Base-by-base conservation (phyloP, 2,113 vertebrate species). In the Notarius quadriscutis region DNA sequence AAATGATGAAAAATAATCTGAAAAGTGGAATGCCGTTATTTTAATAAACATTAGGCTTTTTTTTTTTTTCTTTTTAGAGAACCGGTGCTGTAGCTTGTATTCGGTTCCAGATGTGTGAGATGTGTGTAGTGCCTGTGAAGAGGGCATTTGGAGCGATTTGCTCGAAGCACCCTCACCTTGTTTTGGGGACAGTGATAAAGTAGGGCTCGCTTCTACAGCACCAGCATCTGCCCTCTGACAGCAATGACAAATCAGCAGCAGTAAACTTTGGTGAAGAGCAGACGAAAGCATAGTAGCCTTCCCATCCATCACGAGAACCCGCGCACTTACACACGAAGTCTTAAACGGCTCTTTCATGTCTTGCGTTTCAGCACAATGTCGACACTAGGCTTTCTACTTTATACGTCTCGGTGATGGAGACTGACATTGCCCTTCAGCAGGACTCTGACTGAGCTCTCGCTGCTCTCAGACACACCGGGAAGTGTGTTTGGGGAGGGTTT, bases 161-260 rank as follows among this genome's bases (percentile, higher is more conserved):
- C 69, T 87, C 58, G 72, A 92, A 93, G 93, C 95, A 95, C 94
- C 95, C 95, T 96, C 95, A 96, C 96, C 96, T 97, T 96, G 96
- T 95, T 92, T 90, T 89, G 94, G n/a, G 93, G 93, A 94, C 95
- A 94, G 95, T 97, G 96, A 97, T 95, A 85, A 94, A 97, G 95
- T 91, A 94, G 92, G 91, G 90, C 91, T 91, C 91, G 85, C 93
- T 94, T 92, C 20, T 85, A 69, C 88, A 84, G 95, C 96, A 95
- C 96, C 96, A 97, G 96, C 94, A 55, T 88, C 89, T 93, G 92
- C 91, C 95, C 94, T 94, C 93, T 95, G 93, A 95, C 94, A 84
- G 95, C 84, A 91, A 91, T 97, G 96, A 97, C 96, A 97, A 97
- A 97, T 97, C 82, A 92, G 94, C 94, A 93, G 51, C 94, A 95